Evolutionary conservation across 2,113 vertebrate species (phyloP).

Genomic region (Caloenas nicobarica): DNA sequence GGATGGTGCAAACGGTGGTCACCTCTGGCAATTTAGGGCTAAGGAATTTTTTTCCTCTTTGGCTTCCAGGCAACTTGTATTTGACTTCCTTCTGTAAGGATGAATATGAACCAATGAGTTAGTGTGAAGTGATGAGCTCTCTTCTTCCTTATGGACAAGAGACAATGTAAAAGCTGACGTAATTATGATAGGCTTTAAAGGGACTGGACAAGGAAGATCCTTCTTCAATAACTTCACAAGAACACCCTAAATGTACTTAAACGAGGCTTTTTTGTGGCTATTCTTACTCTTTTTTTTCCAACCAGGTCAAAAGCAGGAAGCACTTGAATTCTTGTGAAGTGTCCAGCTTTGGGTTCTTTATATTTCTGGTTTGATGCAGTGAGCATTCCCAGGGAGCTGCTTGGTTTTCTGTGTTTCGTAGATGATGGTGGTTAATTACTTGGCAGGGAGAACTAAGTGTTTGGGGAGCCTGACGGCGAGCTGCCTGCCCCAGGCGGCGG

Average conservation of each 20-base stretch:
- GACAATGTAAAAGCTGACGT: neutral
- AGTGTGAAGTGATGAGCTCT: neutral
- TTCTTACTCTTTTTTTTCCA: neutral
- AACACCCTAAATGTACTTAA: slow-evolving; percentile 34
- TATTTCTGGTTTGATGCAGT: neutral
- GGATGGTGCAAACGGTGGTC: neutral
- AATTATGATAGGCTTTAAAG: neutral
- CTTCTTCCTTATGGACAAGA: neutral
- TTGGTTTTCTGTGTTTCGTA: neutral
- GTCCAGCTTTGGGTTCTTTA: slow-evolving; percentile 47
- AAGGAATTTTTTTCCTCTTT: neutral
- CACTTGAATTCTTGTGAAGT: slow-evolving; percentile 42
- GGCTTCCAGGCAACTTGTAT: neutral
- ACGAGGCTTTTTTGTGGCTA: neutral
- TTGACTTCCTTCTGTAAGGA: neutral
- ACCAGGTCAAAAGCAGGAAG: slow-evolving; percentile 67
- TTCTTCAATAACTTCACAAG: slow-evolving; percentile 36
- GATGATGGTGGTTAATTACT: neutral
- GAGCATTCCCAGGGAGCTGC: slow-evolving; percentile 17
- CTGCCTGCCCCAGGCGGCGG: neutral
- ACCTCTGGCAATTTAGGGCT: neutral
- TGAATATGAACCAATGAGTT: neutral
- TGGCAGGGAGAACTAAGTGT: neutral
- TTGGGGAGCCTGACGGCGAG: neutral
- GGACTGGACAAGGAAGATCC: neutral